Percentiles rank a stretch among this genome's conserved stretches.
Evolutionary conservation across 2,797 vertebrate species (phyloP).

Genomic region (Anguilla megastoma): DNA sequence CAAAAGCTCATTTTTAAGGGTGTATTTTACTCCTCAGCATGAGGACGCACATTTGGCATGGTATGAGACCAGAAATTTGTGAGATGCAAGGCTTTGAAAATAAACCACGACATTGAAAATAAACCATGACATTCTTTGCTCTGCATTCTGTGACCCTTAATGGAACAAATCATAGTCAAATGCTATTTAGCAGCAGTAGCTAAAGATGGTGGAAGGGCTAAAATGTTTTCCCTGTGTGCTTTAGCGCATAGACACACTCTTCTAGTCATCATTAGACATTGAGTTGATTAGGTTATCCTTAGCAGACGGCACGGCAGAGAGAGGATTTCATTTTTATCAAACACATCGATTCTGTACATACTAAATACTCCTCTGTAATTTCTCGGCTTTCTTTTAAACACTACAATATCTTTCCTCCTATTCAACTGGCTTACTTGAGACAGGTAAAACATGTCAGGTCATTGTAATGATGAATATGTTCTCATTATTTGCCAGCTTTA

Average conservation of each 20-base stretch:
- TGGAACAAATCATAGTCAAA: background rate
- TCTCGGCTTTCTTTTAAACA: background rate
- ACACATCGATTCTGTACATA: background rate
- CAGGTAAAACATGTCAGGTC: slow-evolving; percentile 1
- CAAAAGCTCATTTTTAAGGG: slow-evolving; percentile 15
- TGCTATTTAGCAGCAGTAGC: background rate
- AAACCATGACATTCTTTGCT: slow-evolving; percentile 15
- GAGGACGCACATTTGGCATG: background rate
- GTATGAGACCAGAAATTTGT: background rate
- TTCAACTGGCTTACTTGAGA: background rate
- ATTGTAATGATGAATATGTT: background rate
- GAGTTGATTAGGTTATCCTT: background rate
- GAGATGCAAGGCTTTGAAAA: background rate
- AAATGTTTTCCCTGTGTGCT: background rate
- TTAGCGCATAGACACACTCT: background rate
- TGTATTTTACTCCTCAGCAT: slow-evolving; percentile 6
- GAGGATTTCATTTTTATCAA: background rate
- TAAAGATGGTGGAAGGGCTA: background rate
- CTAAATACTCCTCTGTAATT: background rate
- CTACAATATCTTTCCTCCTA: background rate
- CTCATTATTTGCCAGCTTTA: background rate
- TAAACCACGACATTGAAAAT: background rate
- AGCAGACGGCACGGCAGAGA: background rate
- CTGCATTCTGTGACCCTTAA: background rate
- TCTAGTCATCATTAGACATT: background rate